A percentile compares a stretch with the other conserved stretches of the same genome.
These are phyloP conservation scores for Bubalus kerabau DNA, from an alignment of 2,113 vertebrate genomes.

Conservation along the genomic window DNA sequence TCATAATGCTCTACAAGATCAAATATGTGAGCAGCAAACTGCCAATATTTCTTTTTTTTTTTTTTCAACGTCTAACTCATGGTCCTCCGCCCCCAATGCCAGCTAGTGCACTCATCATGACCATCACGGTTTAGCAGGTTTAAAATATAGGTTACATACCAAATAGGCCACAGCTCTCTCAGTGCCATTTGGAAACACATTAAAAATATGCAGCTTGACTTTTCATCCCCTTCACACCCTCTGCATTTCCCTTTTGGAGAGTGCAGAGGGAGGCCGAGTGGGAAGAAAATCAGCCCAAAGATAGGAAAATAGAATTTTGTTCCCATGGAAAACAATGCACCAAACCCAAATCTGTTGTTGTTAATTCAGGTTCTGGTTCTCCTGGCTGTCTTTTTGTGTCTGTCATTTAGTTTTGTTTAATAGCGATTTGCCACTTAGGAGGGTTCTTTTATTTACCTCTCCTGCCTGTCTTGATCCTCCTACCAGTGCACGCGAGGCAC, in stretches of 20 bases:
- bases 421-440: background rate
- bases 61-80: constrained; percentile 2
- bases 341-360: background rate
- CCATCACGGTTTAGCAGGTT: constrained; percentile 45
- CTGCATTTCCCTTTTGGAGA: constrained; percentile 50
- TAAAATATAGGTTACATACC: constrained; percentile 51
- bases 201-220: constrained; percentile 61
- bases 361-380: background rate
- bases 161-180: constrained; percentile 44
- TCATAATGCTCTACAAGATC: constrained; percentile 27
- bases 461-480: background rate
- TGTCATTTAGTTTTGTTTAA: constrained; percentile 1
- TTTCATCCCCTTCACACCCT: constrained; percentile 63
- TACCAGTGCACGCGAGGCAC: background rate
- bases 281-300: constrained; percentile 38
- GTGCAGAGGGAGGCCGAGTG: constrained; percentile 48
- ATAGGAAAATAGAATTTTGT: constrained; percentile 30
- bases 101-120: constrained; percentile 11
- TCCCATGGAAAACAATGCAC: background rate
- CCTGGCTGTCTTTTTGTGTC: background rate
- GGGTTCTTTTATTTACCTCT: background rate
- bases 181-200: constrained; percentile 59
- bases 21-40: constrained; percentile 20
- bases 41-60: constrained; percentile 40
- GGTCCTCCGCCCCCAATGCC: background rate